Evolutionary conservation across 2,888 invertebrate genomes (phyloP).

Genomic region (Synanthedon andrenaeformis): DNA sequence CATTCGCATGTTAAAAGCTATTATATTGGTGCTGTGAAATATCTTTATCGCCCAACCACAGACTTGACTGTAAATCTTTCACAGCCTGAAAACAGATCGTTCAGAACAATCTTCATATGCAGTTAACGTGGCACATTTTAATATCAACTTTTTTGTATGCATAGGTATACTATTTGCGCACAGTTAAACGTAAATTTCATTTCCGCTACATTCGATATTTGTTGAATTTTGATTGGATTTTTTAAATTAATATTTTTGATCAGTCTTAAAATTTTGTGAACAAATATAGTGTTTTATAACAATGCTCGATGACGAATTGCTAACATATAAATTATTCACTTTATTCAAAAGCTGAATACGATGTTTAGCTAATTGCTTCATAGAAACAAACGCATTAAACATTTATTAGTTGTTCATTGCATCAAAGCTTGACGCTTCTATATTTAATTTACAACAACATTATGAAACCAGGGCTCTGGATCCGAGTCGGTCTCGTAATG

Average conservation of each 20-base stretch:
- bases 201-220: no score
- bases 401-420: neutral
- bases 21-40: neutral
- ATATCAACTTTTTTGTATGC: no score
- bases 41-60: neutral
- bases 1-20: neutral
- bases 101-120: neutral
- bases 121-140: no score
- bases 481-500: conserved; percentile 22
- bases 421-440: conserved; percentile 13
- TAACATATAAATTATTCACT: no score
- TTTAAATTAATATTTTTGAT: no score
- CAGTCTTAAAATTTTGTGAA: no score
- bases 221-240: no score
- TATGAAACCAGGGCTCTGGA: conserved; percentile 22
- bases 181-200: no score
- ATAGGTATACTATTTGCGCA: no score
- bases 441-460: conserved; percentile 35
- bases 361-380: neutral
- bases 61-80: neutral
- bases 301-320: no score
- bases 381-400: neutral
- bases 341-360: no score
- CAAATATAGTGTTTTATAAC: no score
- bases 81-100: neutral